Evolutionary conservation across 2,888 invertebrate species (phyloP).

Genomic region (Nyleta sp.): DNA sequence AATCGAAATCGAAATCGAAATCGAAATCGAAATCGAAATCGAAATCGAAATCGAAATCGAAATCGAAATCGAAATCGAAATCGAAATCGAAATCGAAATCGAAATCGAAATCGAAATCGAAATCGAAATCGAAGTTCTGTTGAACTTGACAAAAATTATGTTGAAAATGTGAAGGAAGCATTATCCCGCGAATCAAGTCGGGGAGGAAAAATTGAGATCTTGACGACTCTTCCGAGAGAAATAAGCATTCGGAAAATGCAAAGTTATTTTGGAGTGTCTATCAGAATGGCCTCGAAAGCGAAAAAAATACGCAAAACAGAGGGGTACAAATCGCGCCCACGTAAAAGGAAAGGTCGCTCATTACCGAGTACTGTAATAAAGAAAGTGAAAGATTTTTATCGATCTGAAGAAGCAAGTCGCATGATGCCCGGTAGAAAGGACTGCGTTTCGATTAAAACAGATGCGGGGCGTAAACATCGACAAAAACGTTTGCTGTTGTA

Average conservation of each 20-base stretch:
- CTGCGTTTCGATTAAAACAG: conserved; percentile 14
- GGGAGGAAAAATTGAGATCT: conserved; percentile 20
- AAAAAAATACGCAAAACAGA: conserved; percentile 20
- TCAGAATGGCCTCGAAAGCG: conserved; percentile 23
- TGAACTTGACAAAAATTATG: not conserved
- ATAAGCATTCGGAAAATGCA: conserved; percentile 19
- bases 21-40: too few relatives aligned
- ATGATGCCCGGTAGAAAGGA: conserved; percentile 35
- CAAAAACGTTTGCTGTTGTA: conserved; percentile 27
- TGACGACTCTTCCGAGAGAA: conserved; percentile 30
- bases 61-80: too few relatives aligned
- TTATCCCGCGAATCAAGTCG: not conserved
- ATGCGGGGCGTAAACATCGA: conserved; percentile 7
- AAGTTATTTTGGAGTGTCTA: conserved; percentile 14
- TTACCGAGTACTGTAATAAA: not conserved
- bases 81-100: too few relatives aligned
- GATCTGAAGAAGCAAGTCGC: conserved; percentile 25
- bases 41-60: too few relatives aligned
- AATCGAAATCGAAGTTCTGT: too few relatives aligned
- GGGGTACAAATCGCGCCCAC: conserved; percentile 12
- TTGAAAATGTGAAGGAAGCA: not conserved
- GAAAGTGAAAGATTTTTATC: conserved; percentile 30
- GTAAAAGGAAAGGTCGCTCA: conserved; percentile 2
- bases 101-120: too few relatives aligned
- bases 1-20: too few relatives aligned